Base-by-base conservation (phyloP, 1,140 invertebrate species). In the Intoshia linei region DNA sequence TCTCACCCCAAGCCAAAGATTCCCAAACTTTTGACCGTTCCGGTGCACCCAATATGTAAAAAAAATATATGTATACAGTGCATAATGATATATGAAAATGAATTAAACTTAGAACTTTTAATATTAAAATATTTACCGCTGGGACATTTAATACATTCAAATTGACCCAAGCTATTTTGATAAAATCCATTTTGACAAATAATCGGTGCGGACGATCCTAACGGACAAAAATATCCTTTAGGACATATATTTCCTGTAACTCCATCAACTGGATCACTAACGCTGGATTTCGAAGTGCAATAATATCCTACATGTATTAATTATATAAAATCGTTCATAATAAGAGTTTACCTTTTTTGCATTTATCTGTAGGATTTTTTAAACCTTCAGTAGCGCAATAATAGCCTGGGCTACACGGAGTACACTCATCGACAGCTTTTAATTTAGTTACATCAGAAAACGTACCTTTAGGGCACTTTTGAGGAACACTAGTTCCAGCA, bases 191-290 rank as follows among this genome's bases (percentile, higher is more conserved):
- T 48, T 2, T 36, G 42, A 43, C 52, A 54, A 3, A 39, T 17
- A 2, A 43, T 48, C 2, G 51, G 49, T 37, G 50, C 48, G 30
- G 36, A 23, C 0, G 50, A 51, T 4, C 50, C 50, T 33, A 27
- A 18, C 0, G 50, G 50, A 34, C 52, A 54, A 36, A 50, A 54
- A 42, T 49, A 39, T 7, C 52, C 52, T 23, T 38, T 37, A 6
- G 50, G 50, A 43, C 52, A 54, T 11, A 47, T 19, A 39, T 50
- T 34, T 4, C 50, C 52, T 20, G 49, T 54, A 11, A 48, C 39
- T 4, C 49, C 49, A 46, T 52, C 52, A 18, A 46, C 47, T 3
- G 52, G 52, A 38, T 53, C 47, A 7, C n/a, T n/a, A n/a, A n/a
- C n/a, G n/a, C n/a, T n/a, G n/a, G n/a, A n/a, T n/a, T 40, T 42